Percentiles rank a stretch among this genome's conserved stretches.
These are phyloP conservation scores for Eueremaeus valkanovi DNA, from an alignment of 2,888 invertebrate species.

Conservation along the genomic window DNA sequence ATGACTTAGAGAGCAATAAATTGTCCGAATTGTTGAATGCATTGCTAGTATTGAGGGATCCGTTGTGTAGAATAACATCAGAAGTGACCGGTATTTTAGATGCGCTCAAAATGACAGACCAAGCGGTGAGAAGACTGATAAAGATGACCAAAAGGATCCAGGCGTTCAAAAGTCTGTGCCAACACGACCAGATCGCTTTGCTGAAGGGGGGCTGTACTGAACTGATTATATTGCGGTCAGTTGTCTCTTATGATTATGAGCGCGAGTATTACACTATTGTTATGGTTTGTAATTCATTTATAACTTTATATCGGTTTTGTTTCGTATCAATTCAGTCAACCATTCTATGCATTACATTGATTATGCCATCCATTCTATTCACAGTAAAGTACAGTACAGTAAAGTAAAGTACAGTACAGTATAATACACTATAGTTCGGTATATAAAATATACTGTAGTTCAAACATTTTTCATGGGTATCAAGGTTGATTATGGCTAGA, in stretches of 20 bases:
- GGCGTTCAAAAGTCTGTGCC: constrained; percentile 87
- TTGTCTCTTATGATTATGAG: constrained; percentile 83
- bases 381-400: too few relatives aligned
- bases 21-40: neutral
- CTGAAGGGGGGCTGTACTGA: constrained; percentile 92
- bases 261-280: constrained; percentile 75
- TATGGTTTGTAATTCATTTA: neutral
- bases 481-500: too few relatives aligned
- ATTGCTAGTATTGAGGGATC: neutral
- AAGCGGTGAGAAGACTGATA: constrained; percentile 75
- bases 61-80: neutral
- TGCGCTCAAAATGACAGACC: constrained; percentile 83
- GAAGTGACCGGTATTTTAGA: constrained; percentile 56
- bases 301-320: too few relatives aligned
- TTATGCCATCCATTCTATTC: too few relatives aligned
- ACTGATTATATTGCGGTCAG: constrained; percentile 89
- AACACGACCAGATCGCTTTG: constrained; percentile 83
- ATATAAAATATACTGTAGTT: too few relatives aligned
- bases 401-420: too few relatives aligned
- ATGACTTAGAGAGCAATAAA: neutral
- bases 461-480: too few relatives aligned
- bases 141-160: constrained; percentile 60
- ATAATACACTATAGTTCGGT: too few relatives aligned
- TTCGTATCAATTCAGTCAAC: too few relatives aligned
- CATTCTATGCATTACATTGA: too few relatives aligned